Base-by-base conservation (phyloP, 2,797 vertebrate species). In the Enteromius viviparus region DNA sequence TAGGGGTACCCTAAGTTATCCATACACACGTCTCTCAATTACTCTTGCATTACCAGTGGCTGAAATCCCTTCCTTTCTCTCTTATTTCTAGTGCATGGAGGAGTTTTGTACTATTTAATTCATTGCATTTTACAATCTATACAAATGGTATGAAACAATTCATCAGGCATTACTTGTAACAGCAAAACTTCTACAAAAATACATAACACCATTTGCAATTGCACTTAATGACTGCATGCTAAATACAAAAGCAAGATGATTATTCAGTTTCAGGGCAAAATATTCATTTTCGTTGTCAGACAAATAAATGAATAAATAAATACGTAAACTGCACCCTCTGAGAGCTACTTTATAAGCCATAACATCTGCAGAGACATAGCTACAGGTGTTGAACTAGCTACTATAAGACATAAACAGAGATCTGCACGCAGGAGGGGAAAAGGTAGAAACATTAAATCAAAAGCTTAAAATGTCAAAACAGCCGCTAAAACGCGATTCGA, bases 331-430 rank as follows among this genome's bases (percentile, higher is more conserved):
- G 82, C 77, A 29, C 42, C 74, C 76, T 76, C 32, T 15, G 26
- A 8, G 19, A 66, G 66, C 34, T 45, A 6, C 53, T 53, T 66
- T 77, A 12, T 32, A 51, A 53, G 19, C 66, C 9, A 47, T 6
- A 68, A 62, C 78, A 81, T 88, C 74, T 81, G 69, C 32, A 66
- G 29, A 72, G 53, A 68, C 53, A 32, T 11, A 80, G 68, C 85
- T 82, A 85, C 85, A 88, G 84, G 84, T 87, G 85, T 68, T 84
- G 26, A 72, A 86, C 53, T 49, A 82, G 49, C 55, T 51, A 34
- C 55, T 64, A 26, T 58, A 78, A 68, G n/a, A 37, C n/a, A 75
- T 58, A 65, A 32, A 78, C 72, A 15, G 14, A 64, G 29, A 64
- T 47, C n/a, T 71, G 9, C 58, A 60, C 68, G 11, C 15, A 45